Conservation (phyloP, 1,140 invertebrate genomes). For the Hetaerina americana region DNA sequence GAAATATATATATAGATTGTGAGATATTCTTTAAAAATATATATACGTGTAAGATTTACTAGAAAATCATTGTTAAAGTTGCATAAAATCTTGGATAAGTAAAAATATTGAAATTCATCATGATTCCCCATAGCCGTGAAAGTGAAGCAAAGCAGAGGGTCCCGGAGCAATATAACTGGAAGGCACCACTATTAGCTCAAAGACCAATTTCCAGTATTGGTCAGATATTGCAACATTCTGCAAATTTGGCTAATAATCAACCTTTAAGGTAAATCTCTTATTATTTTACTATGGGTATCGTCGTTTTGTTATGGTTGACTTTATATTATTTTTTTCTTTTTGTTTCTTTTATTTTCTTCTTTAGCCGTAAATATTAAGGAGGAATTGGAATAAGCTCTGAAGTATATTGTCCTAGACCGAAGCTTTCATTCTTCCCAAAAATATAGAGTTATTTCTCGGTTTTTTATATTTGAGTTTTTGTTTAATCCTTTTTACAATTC, state of each 20-base stretch:
- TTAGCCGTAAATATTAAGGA: background rate
- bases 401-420: no score
- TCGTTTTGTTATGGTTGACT: background rate
- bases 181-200: background rate
- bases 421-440: no score
- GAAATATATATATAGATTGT: no score
- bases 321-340: background rate
- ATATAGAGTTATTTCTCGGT: no score
- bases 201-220: background rate
- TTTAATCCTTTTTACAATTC: no score
- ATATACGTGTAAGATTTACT: no score
- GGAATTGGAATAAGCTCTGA: no score
- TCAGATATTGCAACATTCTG: background rate
- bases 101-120: no score
- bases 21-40: no score
- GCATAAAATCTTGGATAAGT: no score
- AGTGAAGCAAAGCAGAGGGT: background rate
- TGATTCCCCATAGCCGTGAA: background rate
- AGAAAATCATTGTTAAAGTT: no score
- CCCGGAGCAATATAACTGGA: background rate
- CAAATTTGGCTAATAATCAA: background rate
- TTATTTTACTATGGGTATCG: background rate
- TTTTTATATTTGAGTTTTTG: no score
- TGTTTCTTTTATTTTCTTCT: background rate
- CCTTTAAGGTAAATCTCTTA: background rate